Percentiles rank a stretch among this genome's conserved stretches.
phyloP scores from a whole-genome alignment of 1,140 invertebrate genomes.

The Cyphomyrmex costatus region DNA sequence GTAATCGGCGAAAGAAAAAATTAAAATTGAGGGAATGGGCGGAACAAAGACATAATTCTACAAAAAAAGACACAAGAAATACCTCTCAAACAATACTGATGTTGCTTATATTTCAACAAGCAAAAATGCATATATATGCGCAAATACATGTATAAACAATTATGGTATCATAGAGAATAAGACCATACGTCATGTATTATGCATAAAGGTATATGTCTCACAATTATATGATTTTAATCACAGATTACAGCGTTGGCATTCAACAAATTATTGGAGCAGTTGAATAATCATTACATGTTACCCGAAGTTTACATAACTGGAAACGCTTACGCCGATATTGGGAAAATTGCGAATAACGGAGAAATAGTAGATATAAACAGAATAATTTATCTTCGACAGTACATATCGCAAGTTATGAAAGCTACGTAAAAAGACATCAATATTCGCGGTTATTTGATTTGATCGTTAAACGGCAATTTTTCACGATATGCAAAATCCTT shows the following conservation, averaged over 20 bases:
- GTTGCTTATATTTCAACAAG: not conserved
- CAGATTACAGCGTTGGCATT: conserved; percentile 84
- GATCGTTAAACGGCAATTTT: conserved; percentile 17
- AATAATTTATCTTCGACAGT: conserved; percentile 37
- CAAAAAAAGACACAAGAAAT: not conserved
- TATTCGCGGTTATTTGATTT: conserved; percentile 59
- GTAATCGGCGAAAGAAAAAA: not conserved
- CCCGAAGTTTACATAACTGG: conserved; percentile 87
- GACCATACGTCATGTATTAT: not conserved
- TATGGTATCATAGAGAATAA: not conserved
- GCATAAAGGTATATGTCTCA: conserved; percentile 23
- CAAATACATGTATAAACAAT: not conserved
- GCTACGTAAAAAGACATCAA: conserved; percentile 55
- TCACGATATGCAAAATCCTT: conserved; percentile 9
- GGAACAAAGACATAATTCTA: no score
- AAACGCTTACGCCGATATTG: conserved; percentile 88
- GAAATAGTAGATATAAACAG: conserved; percentile 26
- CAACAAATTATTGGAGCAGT: conserved; percentile 84
- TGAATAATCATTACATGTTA: conserved; percentile 85
- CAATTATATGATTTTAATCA: conserved; percentile 49
- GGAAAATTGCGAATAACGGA: conserved; percentile 84
- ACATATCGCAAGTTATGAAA: conserved; percentile 59
- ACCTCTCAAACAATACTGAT: conserved; percentile 10
- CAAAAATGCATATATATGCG: not conserved
- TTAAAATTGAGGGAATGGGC: no score